Evolutionary conservation across 2,113 vertebrate species (phyloP), one percentile per base, ranked within the genome.

Genomic region (Alaudala cheleensis): DNA sequence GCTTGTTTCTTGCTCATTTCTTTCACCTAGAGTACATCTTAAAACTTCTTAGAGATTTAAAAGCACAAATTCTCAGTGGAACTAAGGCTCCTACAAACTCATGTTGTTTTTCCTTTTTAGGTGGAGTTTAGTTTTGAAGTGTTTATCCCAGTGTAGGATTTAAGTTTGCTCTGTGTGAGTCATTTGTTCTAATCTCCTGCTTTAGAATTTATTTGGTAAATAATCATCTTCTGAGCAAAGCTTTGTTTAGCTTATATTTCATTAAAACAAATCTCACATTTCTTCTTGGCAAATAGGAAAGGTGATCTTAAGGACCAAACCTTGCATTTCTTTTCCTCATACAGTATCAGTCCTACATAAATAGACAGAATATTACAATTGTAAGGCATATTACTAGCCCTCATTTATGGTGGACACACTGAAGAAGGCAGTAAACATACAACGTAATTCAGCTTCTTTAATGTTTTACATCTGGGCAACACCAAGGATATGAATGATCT

Each of bases 171-270:
- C 34, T 44, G 9, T 20, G 23, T 91, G 90, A 95, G 50, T 95
- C 93, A 86, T 88, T 93, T 86, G 60, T 82, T 95, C 84, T 61
- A 31, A 79, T 73, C 39, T 19, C 13, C 39, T 3, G 1, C 67
- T 87, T 53, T 69, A 87, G 40, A 82, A 95, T 88, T 82, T 88
- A 73, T 94, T 96, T 97, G 80, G 42, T 91, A 91, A 95, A 94
- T 66, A 92, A 81, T 19, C 49, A 93, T 57, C 45, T 74, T 91
- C 65, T 25, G 28, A 65, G 50, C 2, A 82, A 58, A 62, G 21
- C 45, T 93, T 92, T 90, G 74, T 92, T 91, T 84, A 92, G 53
- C 19, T 93, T 72, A 16, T 29, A 73, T 73, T 93, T 94, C 71
- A 29, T 74, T 64, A 74, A 45, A 88, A 42, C 14, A 53, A 37